Base-by-base conservation (phyloP, 2,888 invertebrate species). In the Acrocera orbiculus region DNA sequence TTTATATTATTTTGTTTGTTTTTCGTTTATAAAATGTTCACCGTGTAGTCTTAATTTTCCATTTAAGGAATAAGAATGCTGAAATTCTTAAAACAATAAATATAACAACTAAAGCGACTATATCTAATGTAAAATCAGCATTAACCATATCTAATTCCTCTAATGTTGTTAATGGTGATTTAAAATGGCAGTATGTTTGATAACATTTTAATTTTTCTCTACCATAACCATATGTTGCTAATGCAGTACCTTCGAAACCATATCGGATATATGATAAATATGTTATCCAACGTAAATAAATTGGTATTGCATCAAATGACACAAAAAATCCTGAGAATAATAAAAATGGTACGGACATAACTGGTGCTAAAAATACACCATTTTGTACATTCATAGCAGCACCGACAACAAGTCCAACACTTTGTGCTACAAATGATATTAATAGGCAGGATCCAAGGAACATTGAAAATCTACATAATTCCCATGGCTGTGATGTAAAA, bases 241-340 rank as follows among this genome's bases (percentile, higher is more conserved):
- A 67, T 5, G 93, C 81, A 0, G 87, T 86, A 27, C 90, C 92
- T 63, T 93, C 93, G 63, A 93, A 95, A 22, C 90, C 87, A 54
- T 93, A 95, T 45, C 92, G 69, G 50, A 93, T 89, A 62, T 92
- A 93, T 1, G 90, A 90, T 7, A 90, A 66, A 52, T 93, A 93
- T 0, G 92, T 89, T 49, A 95, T 80, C 92, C 93, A 93, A 43
- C 90, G 72, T 34, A 95, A 66, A 58, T 93, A 95, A 3, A 82
- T 74, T 1, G 93, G 93, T 52, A 95, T 93, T 2, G 92, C 89
- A 56, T 90, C 86, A 63, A 93, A 89, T 40, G 87, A 90, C 24
- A 93, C 90, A 63, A 93, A 93, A 75, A 93, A 93, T 6, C 93
- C 93, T 46, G 89, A 89, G 70, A 93, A 93, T 38, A 93, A 66